Evolutionary conservation across 2,888 invertebrate genomes (phyloP), one percentile per base, ranked within the genome.

Genomic region (Acanthopleura granulata): DNA sequence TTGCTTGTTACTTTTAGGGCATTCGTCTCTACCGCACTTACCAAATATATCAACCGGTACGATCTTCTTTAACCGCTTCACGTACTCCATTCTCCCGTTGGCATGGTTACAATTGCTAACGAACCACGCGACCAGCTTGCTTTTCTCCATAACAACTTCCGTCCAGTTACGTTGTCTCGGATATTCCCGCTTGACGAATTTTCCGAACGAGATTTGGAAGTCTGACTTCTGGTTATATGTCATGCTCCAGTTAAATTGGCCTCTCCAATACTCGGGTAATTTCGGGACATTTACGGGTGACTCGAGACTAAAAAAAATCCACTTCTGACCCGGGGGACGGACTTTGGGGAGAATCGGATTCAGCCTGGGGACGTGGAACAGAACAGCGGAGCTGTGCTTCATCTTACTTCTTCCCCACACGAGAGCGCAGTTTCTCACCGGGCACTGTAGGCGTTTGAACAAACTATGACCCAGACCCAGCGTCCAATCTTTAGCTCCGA

Each of bases 31-130:
- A 40, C 97, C 97, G 89, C 97, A 97, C 11, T 94, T 94, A 18
- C 97, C 97, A 91, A 95, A 97, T 83, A 97, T 96, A 89, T 97
- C 97, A 15, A 74, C 74, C 4, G 27, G 92, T 83, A 97, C 96
- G 91, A 94, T 92, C 90, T 96, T 95, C 81, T 94, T 93, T 74
- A 97, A 72, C 95, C 94, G 76, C 94, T 74, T 93, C 16, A 97
- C 97, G 91, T 95, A 97, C 82, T 95, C 94, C 79, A 97, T 92
- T 18, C 97, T 93, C 11, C 94, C 94, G 90, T 97, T 97, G 74
- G 95, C 93, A 3, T 97, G 96, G 81, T 95, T 96, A 89, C 97
- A 97, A 91, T 97, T 97, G 62, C 97, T 97, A 74, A 97, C 97
- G 91, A 97, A 97, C 97, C 97, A 97, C 76, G 97, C 97, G 14